Base-by-base conservation (phyloP, 2,888 invertebrate species). In the Melinaea marsaeus region DNA sequence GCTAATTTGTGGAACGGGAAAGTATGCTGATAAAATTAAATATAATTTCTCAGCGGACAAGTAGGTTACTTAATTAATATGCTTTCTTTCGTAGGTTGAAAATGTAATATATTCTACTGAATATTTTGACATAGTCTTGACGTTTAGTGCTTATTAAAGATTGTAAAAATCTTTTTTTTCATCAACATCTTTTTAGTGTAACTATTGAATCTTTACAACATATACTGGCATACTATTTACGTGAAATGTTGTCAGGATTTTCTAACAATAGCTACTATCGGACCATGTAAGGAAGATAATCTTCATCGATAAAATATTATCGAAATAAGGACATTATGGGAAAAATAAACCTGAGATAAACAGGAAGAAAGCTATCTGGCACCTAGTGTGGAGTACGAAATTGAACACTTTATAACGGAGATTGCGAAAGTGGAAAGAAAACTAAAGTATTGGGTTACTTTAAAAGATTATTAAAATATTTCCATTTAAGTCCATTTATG, bases 251-350 rank as follows among this genome's bases (percentile, higher is more conserved):
- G 22, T 22, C 22, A 48, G n/a, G 13, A 48, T 7, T 37, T 37
- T 56, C 54, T 56, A 60, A 60, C 51, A 51, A 57, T 46, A 55
- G 51, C 33, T 35, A 6, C 13, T 7, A 47, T 13, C 45, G 47
- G 35, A 48, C 55, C 57, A 34, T 61, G 48, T 37, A 47, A 62
- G 61, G 57, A 22, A 22, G 22, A 67, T 67, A 72, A 68, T 72
- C 72, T 70, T 69, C 63, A 56, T 69, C 65, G 72, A 75, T 77
- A 75, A 71, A 73, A 71, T 68, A 70, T 69, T 76, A 73, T 73
- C 71, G 67, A 64, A 71, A 64, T 65, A 69, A 71, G 69, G 72
- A 69, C 69, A 69, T 69, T 65, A 69, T 72, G 64, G 66, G 66
- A 62, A 64, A 66, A 68, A 71, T 74, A 75, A 76, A 74, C 72